phyloP scores from a whole-genome alignment of 2,113 vertebrate species.

The Callorhinus ursinus region DNA sequence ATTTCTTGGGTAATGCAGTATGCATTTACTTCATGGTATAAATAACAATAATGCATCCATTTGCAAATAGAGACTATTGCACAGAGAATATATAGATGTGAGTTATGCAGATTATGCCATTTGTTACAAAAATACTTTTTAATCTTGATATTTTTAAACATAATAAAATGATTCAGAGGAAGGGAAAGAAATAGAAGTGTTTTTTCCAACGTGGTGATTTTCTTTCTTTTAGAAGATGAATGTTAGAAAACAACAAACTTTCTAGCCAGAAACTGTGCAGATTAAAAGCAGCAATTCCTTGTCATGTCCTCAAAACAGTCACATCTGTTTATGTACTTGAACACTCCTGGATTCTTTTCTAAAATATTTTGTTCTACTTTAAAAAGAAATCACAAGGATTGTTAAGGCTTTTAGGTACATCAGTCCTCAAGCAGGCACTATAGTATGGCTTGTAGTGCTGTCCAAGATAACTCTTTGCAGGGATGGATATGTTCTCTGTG shows the following conservation, averaged over 20 bases:
- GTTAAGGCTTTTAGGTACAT: not conserved
- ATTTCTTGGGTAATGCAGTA: not conserved
- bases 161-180: slow-evolving; percentile 46
- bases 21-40: slow-evolving; percentile 1
- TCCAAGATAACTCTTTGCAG: not conserved
- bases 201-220: not conserved
- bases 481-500: not conserved
- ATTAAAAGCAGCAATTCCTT: not conserved
- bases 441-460: not conserved
- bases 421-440: not conserved
- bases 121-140: slow-evolving; percentile 30
- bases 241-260: not conserved
- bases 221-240: not conserved
- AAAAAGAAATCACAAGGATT: not conserved
- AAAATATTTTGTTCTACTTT: not conserved
- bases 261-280: slow-evolving; percentile 9
- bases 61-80: slow-evolving; percentile 17
- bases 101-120: not conserved
- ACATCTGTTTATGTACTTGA: not conserved
- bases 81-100: not conserved
- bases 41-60: not conserved
- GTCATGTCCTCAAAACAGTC: not conserved
- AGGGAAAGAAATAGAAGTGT: not conserved
- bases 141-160: slow-evolving; percentile 26
- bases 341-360: slow-evolving; percentile 15